A percentile compares a stretch with the other conserved stretches of the same genome.
Conservation (phyloP, 2,113 vertebrate genomes). For the Cottus gobio region DNA sequence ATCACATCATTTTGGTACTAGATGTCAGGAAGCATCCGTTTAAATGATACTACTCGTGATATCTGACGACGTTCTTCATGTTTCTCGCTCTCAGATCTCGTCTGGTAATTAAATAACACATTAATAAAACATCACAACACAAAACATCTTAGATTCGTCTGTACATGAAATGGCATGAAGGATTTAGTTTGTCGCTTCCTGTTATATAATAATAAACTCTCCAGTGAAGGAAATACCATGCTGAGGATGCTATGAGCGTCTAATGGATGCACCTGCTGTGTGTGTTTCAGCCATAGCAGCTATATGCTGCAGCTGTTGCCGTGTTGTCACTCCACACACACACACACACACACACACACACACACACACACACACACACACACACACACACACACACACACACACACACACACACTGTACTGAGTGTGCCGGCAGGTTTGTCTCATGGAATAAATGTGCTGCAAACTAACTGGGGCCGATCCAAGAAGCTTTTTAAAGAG, state of each 20-base stretch:
- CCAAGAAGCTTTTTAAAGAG: no score
- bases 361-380: no score
- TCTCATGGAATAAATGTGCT: no score
- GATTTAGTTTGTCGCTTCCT: not conserved
- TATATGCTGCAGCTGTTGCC: slow-evolving; percentile 55
- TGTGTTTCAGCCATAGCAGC: slow-evolving; percentile 17
- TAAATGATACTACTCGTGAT: not conserved
- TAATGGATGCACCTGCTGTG: slow-evolving; percentile 57
- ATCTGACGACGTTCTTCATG: not conserved
- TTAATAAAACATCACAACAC: not conserved
- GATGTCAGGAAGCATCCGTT: not conserved
- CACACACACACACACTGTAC: no score
- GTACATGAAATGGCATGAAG: not conserved
- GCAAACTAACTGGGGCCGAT: not conserved
- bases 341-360: no score
- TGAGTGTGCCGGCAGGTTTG: no score
- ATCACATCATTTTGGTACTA: not conserved
- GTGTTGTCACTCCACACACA: slow-evolving; percentile 9
- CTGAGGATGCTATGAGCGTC: not conserved
- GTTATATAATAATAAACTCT: not conserved
- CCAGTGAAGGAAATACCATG: not conserved
- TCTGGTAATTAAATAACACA: not conserved
- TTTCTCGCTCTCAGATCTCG: not conserved
- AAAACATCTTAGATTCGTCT: not conserved
- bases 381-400: no score